Evolutionary conservation across 2,888 invertebrate species (phyloP), one percentile per base, ranked within the genome.

Genomic region (Saturnia pavonia): DNA sequence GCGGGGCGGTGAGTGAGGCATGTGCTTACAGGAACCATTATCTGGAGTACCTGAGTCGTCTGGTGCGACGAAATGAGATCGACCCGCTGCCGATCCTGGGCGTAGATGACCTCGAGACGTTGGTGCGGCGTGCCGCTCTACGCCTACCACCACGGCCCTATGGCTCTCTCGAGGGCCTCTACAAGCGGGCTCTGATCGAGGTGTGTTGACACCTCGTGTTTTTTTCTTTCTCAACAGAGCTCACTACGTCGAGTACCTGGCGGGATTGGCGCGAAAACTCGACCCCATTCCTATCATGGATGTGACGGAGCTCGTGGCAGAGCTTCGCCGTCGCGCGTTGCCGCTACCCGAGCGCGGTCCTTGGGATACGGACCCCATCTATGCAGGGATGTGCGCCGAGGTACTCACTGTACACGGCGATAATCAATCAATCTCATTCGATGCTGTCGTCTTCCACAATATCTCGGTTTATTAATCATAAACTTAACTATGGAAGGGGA

Each of bases 201-300:
- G 96, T 96, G 86, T 86, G 91, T 88, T 86, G 78, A 84, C 81
- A 72, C 72, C 75, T 74, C 74, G 68, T 80, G 69, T 82, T 80
- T 87, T 6, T 92, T 94, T 74, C 63, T 68, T 71, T 71, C 71
- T 68, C 76, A 75, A 86, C 95, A 99, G 99, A 95, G 94, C 95
- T 87, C 99, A 99, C 95, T 99, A 98, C 95, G 96, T 98, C 91
- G 99, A 99, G 95, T 98, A 99, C 95, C 96, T 99, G 95, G 98
- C 98, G 87, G 96, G 95, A 83, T 95, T 97, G 89, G 97, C 99
- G 92, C 97, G 97, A 90, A 95, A 95, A 84, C 95, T 99, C 89
- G 99, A 99, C 94, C 99, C 99, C 9, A 95, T 98, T 84, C 95
- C 96, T 78, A 97, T 99, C 86, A 96, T 99, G 95, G 97, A 97